Evolutionary conservation across 2,888 invertebrate genomes (phyloP), one percentile per base, ranked within the genome.

Genomic region (Cephus pygmeus): DNA sequence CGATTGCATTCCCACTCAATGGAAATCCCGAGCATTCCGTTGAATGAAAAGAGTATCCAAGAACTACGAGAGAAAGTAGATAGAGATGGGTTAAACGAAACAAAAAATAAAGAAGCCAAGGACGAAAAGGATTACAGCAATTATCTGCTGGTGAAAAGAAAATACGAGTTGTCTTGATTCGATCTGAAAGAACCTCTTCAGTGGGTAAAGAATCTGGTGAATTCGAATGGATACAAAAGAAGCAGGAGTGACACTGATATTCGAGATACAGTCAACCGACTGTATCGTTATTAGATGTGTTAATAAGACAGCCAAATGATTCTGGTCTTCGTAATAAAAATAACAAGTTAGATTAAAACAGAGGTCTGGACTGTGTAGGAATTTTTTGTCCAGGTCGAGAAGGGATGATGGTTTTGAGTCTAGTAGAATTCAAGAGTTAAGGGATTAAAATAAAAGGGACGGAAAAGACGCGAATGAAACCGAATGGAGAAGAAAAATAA

Each of bases 131-230:
- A 69, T 76, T 76, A 76, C 69, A 33, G 76, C 69, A 76, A 76
- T 76, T 76, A 76, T 76, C 34, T 69, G 33, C 34, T 69, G 23
- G 56, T 76, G 34, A 69, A 76, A 69, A 35, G 76, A 35, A 69
- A 69, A 12, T 23, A 23, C 35, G 40, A 31, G 69, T 76, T 35
- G 30, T 23, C 23, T 56, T 23, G 23, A 56, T 56, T 56, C 56
- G 23, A 56, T 6, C 23, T 56, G 56, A 56, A 56, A 56, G 56
- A 56, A 56, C 23, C 56, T 23, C 23, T 56, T 56, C 56, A 2
- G 56, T 6, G 2, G 40, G 40, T 40, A 15, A 15, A 56, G 56
- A 9, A 56, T 9, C 9, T 56, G 23, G 23, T 9, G 56, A 23
- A 56, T 56, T 56, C 56, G 56, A 56, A 6, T 9, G 9, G 56